These are phyloP conservation scores for Notiomystis cincta DNA, from an alignment of 2,113 vertebrate genomes.

Conservation along the genomic window DNA sequence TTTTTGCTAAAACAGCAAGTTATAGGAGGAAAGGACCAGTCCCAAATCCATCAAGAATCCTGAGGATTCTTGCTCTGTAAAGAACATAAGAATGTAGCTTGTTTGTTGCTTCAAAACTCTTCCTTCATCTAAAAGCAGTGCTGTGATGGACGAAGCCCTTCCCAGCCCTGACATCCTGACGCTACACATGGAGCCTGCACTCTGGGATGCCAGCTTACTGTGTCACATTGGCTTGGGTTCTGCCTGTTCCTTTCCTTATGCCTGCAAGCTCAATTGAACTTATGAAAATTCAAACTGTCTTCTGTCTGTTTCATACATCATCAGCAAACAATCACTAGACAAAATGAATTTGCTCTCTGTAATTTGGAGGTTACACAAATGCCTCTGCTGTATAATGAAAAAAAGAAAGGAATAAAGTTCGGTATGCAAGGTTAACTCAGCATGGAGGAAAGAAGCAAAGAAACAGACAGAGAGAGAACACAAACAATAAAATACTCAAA, in stretches of 20 bases:
- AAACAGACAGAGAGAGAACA: constrained; percentile 21
- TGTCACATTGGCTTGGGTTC: constrained; percentile 51
- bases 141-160: constrained; percentile 38
- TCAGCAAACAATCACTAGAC: constrained; percentile 63
- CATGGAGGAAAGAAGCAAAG: constrained; percentile 6
- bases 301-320: constrained; percentile 60
- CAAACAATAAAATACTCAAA: constrained; percentile 5
- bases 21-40: neutral
- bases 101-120: constrained; percentile 48
- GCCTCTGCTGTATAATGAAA: constrained; percentile 4
- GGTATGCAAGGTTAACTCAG: constrained; percentile 45
- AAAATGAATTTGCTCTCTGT: constrained; percentile 56
- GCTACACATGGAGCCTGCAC: neutral
- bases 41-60: neutral
- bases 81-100: neutral
- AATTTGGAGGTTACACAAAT: constrained; percentile 40
- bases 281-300: constrained; percentile 62
- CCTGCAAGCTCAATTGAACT: constrained; percentile 58
- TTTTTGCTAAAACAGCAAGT: neutral
- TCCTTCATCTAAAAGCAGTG: constrained; percentile 30
- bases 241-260: constrained; percentile 29
- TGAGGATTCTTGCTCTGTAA: neutral
- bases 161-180: constrained; percentile 52
- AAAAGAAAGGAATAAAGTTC: constrained; percentile 1
- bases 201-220: constrained; percentile 11